Evolutionary conservation across 2,797 vertebrate species (phyloP).

Genomic region (Myotis findleyi): DNA sequence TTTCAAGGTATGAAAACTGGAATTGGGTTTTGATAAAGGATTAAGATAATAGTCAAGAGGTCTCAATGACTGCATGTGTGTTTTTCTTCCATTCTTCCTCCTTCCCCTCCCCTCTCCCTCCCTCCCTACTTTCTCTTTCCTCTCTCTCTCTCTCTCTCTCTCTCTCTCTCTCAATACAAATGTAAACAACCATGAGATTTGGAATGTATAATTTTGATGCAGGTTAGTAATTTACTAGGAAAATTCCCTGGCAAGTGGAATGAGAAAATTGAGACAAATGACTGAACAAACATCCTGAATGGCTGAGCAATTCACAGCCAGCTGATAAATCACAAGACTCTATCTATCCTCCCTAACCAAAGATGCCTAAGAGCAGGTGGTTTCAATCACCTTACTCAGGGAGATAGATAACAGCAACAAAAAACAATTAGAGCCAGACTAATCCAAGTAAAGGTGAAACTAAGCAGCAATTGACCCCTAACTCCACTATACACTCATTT

Average conservation of each 20-base stretch:
- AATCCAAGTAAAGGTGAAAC: neutral
- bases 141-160: too few species aligned
- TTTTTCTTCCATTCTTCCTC: accelerated
- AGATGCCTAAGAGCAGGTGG: neutral
- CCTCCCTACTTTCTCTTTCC: accelerated
- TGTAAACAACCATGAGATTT: neutral
- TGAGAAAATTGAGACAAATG: neutral
- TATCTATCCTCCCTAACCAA: neutral
- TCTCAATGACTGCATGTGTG: neutral
- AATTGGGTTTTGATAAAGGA: slow-evolving; percentile 53
- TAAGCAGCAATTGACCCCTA: neutral
- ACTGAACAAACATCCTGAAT: neutral
- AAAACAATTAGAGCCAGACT: neutral
- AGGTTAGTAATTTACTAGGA: neutral
- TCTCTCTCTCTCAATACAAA: neutral
- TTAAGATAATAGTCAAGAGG: slow-evolving; percentile 54
- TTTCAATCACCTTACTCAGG: neutral
- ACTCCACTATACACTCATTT: neutral
- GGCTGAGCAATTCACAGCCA: neutral
- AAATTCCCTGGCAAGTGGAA: neutral
- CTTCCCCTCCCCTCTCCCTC: accelerated
- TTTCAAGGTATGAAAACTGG: slow-evolving; percentile 33
- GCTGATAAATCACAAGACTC: neutral
- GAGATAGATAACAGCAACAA: neutral
- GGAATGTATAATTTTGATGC: neutral